Conservation (phyloP, 1,140 invertebrate species). For the Papilio dardanus region DNA sequence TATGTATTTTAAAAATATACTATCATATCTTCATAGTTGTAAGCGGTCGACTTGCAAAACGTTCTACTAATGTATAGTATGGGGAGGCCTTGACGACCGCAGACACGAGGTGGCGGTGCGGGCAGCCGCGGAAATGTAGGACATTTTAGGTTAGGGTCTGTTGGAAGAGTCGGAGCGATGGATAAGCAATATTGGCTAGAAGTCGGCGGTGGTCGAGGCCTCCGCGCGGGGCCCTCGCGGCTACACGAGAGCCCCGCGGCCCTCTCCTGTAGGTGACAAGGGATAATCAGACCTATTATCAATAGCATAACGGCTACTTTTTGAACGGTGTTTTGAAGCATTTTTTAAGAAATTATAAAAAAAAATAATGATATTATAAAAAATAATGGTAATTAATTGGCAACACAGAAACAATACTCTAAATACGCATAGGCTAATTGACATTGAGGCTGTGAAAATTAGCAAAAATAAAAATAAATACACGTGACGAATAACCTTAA, state of each 20-base stretch:
- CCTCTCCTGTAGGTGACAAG: slow-evolving; percentile 71
- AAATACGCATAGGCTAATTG: slow-evolving; percentile 81
- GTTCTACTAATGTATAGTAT: slow-evolving; percentile 68
- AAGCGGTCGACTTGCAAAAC: slow-evolving; percentile 71
- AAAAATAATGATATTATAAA: slow-evolving; percentile 60
- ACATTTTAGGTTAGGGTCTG: not conserved
- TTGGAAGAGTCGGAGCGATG: not conserved
- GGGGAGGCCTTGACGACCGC: slow-evolving; percentile 54
- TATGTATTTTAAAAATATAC: slow-evolving; percentile 81
- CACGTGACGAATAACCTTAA: slow-evolving; percentile 77
- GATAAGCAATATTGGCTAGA: slow-evolving; percentile 38
- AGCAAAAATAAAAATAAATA: slow-evolving; percentile 78
- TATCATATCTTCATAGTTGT: slow-evolving; percentile 81
- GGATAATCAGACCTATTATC: slow-evolving; percentile 74
- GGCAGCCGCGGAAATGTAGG: not conserved
- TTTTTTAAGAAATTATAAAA: slow-evolving; percentile 77
- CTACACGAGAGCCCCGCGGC: slow-evolving; percentile 51
- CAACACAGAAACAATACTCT: slow-evolving; percentile 81
- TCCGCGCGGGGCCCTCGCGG: slow-evolving; percentile 39
- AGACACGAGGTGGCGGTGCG: slow-evolving; percentile 32
- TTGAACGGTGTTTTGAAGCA: slow-evolving; percentile 80
- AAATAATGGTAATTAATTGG: slow-evolving; percentile 78
- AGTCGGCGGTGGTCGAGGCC: slow-evolving; percentile 47
- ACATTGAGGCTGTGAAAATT: slow-evolving; percentile 81
- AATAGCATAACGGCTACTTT: slow-evolving; percentile 80